These are phyloP conservation scores for Hypercompe scribonia DNA, from an alignment of 2,888 invertebrate species.

Conservation along the genomic window DNA sequence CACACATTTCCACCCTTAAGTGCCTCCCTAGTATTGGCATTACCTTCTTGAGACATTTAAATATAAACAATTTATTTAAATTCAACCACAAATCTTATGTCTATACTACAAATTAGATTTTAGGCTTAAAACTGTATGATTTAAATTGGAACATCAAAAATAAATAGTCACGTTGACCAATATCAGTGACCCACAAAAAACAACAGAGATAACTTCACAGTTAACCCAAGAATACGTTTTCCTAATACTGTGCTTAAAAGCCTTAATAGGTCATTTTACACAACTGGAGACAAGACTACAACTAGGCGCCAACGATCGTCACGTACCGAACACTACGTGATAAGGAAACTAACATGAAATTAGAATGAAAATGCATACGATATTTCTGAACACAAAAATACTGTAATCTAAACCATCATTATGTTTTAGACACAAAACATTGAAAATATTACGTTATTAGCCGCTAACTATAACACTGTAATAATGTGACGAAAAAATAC, in stretches of 20 bases:
- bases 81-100: not conserved
- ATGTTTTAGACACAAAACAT: not conserved
- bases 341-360: slow-evolving; percentile 61
- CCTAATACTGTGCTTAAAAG: not conserved
- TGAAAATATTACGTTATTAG: not conserved
- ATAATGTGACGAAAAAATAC: not conserved
- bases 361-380: slow-evolving; percentile 61
- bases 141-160: not conserved
- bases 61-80: too few species aligned
- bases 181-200: not conserved
- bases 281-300: slow-evolving; percentile 27
- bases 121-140: not conserved
- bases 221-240: not conserved
- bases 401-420: not conserved
- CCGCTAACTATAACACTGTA: not conserved
- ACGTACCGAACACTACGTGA: slow-evolving; percentile 68
- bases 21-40: too few species aligned
- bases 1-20: too few species aligned
- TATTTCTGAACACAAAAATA: slow-evolving; percentile 17
- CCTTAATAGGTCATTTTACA: slow-evolving; percentile 16
- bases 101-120: not conserved
- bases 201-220: not conserved
- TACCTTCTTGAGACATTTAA: too few species aligned
- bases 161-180: not conserved
- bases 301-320: slow-evolving; percentile 63